phyloP scores from a whole-genome alignment of 2,888 invertebrate genomes.

The Hirtodrosophila alboralis region DNA sequence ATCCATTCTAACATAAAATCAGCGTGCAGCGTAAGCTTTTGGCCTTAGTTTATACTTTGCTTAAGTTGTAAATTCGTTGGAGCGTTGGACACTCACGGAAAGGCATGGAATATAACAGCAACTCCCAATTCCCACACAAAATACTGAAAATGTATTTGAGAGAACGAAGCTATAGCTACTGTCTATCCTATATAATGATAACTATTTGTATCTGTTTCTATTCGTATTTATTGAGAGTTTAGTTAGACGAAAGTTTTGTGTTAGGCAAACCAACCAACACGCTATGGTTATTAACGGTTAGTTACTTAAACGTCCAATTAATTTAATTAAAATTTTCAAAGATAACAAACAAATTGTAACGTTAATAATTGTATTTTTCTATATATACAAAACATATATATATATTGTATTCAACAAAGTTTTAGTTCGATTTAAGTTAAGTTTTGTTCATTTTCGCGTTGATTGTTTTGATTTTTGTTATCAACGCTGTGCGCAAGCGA shows the following conservation, averaged over 20 bases:
- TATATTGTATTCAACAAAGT: constrained; percentile 27
- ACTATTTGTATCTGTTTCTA: constrained; percentile 68
- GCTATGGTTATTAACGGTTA: constrained; percentile 79
- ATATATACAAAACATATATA: constrained; percentile 40
- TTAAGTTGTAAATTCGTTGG: constrained; percentile 85
- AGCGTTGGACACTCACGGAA: constrained; percentile 6
- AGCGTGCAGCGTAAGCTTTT: constrained; percentile 85
- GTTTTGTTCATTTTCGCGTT: constrained; percentile 65
- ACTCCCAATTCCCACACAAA: constrained; percentile 12
- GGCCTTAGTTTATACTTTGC: constrained; percentile 86
- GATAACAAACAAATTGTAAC: constrained; percentile 33
- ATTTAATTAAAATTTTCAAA: constrained; percentile 71
- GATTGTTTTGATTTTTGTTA: constrained; percentile 62
- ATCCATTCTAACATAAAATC: constrained; percentile 87
- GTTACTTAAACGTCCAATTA: constrained; percentile 84
- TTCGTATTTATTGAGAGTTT: constrained; percentile 75
- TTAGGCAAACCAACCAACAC: constrained; percentile 36
- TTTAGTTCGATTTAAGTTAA: constrained; percentile 49
- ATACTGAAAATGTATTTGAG: constrained; percentile 42
- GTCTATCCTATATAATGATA: constrained; percentile 51
- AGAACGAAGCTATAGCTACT: constrained; percentile 50
- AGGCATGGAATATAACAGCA: neutral
- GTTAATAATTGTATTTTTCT: constrained; percentile 56
- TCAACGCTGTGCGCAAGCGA: constrained; percentile 74
- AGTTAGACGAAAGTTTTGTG: constrained; percentile 68